Conservation (phyloP, 2,888 invertebrate genomes). For the Aphodius granarius region DNA sequence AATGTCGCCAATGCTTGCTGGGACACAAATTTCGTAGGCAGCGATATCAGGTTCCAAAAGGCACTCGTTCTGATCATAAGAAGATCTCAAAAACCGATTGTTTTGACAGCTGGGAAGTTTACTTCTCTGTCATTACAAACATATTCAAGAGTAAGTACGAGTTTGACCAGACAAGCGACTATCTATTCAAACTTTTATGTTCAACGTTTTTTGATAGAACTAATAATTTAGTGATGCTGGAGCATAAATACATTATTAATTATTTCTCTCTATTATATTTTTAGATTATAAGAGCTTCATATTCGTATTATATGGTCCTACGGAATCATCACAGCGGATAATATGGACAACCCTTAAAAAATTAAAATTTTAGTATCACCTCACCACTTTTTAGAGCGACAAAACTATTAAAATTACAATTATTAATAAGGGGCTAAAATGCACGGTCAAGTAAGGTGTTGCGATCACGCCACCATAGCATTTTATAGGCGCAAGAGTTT, state of each 20-base stretch:
- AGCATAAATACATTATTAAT: neutral
- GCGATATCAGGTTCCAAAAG: constrained; percentile 22
- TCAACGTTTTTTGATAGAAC: too few species aligned
- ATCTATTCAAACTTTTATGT: neutral
- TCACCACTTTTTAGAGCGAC: neutral
- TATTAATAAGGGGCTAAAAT: neutral
- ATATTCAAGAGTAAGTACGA: neutral
- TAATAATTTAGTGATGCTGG: neutral
- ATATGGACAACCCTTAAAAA: neutral
- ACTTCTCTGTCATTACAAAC: constrained; percentile 19
- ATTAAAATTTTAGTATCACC: constrained; percentile 4
- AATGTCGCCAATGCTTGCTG: constrained; percentile 22
- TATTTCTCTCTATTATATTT: neutral
- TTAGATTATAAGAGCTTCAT: constrained; percentile 17
- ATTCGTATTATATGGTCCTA: constrained; percentile 20
- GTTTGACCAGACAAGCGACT: constrained; percentile 14
- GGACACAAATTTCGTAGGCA: constrained; percentile 21
- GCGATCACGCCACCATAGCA: neutral
- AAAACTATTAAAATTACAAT: neutral
- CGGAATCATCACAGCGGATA: constrained; percentile 1
- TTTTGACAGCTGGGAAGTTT: constrained; percentile 26
- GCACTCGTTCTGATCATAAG: constrained; percentile 20
- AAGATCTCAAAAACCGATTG: constrained; percentile 25
- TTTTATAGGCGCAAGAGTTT: neutral
- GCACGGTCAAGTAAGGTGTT: neutral